These are phyloP conservation scores for Austrofundulus limnaeus DNA, from an alignment of 2,113 vertebrate genomes.

Conservation along the genomic window DNA sequence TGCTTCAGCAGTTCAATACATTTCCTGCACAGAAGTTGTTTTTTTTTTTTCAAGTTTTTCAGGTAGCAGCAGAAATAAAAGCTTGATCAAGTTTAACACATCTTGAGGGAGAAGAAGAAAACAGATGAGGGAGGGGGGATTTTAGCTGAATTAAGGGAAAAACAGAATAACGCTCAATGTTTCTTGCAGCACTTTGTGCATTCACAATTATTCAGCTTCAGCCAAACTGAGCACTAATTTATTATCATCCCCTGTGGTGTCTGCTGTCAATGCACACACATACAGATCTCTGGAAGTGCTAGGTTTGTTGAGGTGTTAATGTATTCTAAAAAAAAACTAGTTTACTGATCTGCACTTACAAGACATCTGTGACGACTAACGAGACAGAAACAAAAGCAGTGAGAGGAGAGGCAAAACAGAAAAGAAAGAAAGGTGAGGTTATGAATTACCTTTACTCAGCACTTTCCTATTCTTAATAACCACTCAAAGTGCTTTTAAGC, in stretches of 20 bases:
- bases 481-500: not conserved
- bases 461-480: not conserved
- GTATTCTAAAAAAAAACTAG: slow-evolving; percentile 40
- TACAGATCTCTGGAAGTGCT: slow-evolving; percentile 3
- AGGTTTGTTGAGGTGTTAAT: slow-evolving; percentile 34
- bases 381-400: not conserved
- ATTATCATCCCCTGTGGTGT: slow-evolving; percentile 45
- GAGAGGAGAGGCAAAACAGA: not conserved
- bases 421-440: not conserved
- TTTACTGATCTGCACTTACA: slow-evolving; percentile 31
- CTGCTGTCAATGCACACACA: not conserved
- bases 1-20: not conserved
- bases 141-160: slow-evolving; percentile 37
- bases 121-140: not conserved
- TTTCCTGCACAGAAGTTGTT: not conserved
- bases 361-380: slow-evolving; percentile 24
- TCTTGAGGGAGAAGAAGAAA: slow-evolving; percentile 1
- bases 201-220: slow-evolving; percentile 12
- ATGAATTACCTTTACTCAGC: not conserved
- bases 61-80: slow-evolving; percentile 23
- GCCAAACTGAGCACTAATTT: slow-evolving; percentile 45
- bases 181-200: slow-evolving; percentile 4
- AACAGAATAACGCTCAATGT: slow-evolving; percentile 7
- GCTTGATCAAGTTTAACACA: slow-evolving; percentile 25
- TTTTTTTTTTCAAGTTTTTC: not conserved